Evolutionary conservation across 1,140 invertebrate species (phyloP).

Genomic region (Penaeus japonicus): DNA sequence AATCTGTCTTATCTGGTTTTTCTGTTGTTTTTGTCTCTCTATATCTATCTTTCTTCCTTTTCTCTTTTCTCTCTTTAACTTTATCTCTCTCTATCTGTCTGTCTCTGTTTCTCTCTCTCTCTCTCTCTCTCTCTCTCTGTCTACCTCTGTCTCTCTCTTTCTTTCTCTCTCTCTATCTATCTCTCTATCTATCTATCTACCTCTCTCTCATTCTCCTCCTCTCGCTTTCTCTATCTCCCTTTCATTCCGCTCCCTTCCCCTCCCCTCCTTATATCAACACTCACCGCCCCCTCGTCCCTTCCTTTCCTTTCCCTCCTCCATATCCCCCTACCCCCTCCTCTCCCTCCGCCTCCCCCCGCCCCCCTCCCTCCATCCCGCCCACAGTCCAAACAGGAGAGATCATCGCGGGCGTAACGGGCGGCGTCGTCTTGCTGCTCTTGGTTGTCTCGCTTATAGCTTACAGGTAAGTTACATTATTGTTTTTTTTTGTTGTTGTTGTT

Average conservation of each 20-base stretch:
- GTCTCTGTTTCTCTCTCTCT: background rate
- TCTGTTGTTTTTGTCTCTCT: too few relatives aligned
- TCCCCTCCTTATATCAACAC: too few relatives aligned
- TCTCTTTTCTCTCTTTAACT: background rate
- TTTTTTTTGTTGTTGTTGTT: background rate
- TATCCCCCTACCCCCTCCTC: background rate
- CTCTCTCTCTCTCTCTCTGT: background rate
- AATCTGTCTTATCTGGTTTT: too few relatives aligned
- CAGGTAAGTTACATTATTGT: slow-evolving; percentile 59
- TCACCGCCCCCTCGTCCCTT: too few relatives aligned
- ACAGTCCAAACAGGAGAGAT: slow-evolving; percentile 84
- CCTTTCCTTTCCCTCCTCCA: background rate
- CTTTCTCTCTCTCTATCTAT: background rate
- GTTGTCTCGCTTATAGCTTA: slow-evolving; percentile 77
- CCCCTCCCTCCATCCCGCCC: slow-evolving; percentile 52
- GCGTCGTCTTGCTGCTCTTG: slow-evolving; percentile 74
- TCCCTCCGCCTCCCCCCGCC: background rate
- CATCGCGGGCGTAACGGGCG: slow-evolving; percentile 79
- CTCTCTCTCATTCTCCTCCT: background rate
- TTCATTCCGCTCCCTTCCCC: too few relatives aligned
- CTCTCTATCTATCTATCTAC: background rate
- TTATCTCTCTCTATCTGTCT: background rate
- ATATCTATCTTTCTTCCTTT: too few relatives aligned
- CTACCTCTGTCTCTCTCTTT: background rate
- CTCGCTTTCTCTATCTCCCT: too few relatives aligned